A percentile compares a stretch with the other conserved stretches of the same genome.
Evolutionary conservation across 1,140 invertebrate genomes (phyloP).

Genomic region (Armadillidium nasatum): DNA sequence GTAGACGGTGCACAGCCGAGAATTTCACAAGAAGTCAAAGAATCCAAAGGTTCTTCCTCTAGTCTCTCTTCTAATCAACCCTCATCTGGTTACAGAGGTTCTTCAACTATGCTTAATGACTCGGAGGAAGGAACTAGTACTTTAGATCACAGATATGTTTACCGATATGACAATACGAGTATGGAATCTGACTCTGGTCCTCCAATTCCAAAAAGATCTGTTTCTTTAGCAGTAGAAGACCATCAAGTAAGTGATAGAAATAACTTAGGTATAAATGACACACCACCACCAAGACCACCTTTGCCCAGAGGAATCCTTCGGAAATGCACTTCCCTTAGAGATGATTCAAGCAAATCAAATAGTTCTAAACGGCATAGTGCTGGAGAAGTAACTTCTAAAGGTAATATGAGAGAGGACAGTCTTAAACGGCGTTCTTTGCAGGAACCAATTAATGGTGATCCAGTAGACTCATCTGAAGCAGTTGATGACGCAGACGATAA

Average conservation of each 20-base stretch:
- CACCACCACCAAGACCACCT: constrained; percentile 63
- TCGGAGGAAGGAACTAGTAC: constrained; percentile 55
- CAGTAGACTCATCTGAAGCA: constrained; percentile 22
- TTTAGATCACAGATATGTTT: constrained; percentile 69
- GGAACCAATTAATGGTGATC: constrained; percentile 37
- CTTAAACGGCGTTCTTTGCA: constrained; percentile 39
- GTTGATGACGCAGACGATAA: constrained; percentile 29
- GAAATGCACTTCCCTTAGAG: constrained; percentile 48
- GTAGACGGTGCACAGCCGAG: constrained; percentile 57
- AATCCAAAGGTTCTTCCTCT: constrained; percentile 57
- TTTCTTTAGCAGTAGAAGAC: constrained; percentile 58
- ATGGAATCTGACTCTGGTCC: constrained; percentile 53
- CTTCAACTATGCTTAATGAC: constrained; percentile 72
- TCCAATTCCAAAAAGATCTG: constrained; percentile 59
- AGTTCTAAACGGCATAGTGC: constrained; percentile 68
- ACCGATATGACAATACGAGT: constrained; percentile 72
- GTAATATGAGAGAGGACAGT: constrained; percentile 36
- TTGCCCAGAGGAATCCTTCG: constrained; percentile 66
- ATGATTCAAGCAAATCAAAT: constrained; percentile 50
- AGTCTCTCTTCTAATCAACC: constrained; percentile 71
- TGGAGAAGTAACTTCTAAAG: constrained; percentile 54
- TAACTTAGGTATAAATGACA: constrained; percentile 48
- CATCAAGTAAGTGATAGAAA: constrained; percentile 47
- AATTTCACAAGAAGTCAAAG: constrained; percentile 51
- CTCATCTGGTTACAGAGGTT: constrained; percentile 76